Conservation (phyloP, 2,797 vertebrate genomes). For the Petrocephalus sullivani region DNA sequence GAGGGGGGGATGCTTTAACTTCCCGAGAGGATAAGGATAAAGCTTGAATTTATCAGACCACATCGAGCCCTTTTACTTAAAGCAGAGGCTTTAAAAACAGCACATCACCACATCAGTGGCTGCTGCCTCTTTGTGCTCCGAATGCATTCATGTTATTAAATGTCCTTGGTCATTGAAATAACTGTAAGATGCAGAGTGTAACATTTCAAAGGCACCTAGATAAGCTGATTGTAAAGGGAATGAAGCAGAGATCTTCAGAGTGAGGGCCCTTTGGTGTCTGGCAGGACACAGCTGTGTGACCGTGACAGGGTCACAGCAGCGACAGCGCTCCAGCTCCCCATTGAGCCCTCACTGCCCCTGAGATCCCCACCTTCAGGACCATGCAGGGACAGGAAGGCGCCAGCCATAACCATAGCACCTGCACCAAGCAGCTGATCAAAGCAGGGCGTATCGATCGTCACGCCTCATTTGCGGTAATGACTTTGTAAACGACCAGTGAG, state of each 20-base stretch:
- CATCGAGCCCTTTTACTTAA: background rate
- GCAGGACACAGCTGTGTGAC: background rate
- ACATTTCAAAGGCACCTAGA: background rate
- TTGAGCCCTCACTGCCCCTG: background rate
- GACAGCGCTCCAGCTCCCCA: background rate
- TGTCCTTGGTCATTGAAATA: background rate
- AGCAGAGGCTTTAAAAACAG: background rate
- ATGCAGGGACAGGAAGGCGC: background rate
- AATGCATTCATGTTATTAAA: background rate
- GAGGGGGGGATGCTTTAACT: background rate
- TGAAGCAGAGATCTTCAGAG: background rate
- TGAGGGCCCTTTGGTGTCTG: background rate
- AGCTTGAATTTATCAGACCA: background rate
- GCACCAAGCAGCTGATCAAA: constrained; percentile 1
- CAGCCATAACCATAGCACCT: background rate
- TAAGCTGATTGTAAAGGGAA: background rate
- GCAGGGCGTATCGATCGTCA: constrained; percentile 29
- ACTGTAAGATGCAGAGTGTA: background rate
- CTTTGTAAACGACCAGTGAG: constrained; percentile 13
- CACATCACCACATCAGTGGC: background rate
- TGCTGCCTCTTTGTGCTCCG: background rate
- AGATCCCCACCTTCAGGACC: background rate
- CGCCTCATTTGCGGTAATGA: constrained; percentile 25
- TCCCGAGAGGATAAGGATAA: background rate
- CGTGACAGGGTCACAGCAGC: background rate